Base-by-base conservation (phyloP, 2,888 invertebrate genomes). In the Megamerina dolium region DNA sequence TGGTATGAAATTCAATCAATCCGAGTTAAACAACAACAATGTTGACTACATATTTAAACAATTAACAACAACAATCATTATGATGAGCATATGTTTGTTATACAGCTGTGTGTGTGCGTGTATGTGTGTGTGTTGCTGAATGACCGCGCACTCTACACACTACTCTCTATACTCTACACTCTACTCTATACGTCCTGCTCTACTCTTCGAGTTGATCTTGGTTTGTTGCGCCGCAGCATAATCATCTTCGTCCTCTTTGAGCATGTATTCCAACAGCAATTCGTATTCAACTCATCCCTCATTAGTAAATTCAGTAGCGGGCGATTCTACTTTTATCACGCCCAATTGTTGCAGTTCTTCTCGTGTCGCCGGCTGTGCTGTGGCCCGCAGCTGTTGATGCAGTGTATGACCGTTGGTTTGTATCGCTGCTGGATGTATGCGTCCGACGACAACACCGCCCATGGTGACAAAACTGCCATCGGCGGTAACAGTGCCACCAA, bases 391-490 rank as follows among this genome's bases (percentile, higher is more conserved):
- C 39, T 54, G 52, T 34, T 54, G 53, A 31, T 52, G 54, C 32
- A 53, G 34, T 20, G 47, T 46, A 20, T 48, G 46, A 6, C 53
- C 51, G 41, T 50, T 52, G 16, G 49, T 53, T 19, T 45, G 19
- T 36, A 50, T 42, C 17, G 55, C 45, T 20, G 55, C 55, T 26
- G 52, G 52, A 47, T 55, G 55, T 45, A 65, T 55, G 17, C 65
- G 62, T 23, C 65, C 65, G 23, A 65, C 64, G 16, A 65, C 66
- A 40, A 65, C 66, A 26, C 65, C 65, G 32, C 66, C 66, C 65
- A 65, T 64, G 40, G 65, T 65, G 37, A 65, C 66, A 46, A 65
- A 60, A 41, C 61, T 66, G 10, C 65, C 65, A 49, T 65, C 66
- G 41, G 65, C 59, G 8, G 65, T 65, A 1, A 65, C 64, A 26